Evolutionary conservation across 2,113 vertebrate genomes (phyloP).

Genomic region (Theristicus caerulescens): DNA sequence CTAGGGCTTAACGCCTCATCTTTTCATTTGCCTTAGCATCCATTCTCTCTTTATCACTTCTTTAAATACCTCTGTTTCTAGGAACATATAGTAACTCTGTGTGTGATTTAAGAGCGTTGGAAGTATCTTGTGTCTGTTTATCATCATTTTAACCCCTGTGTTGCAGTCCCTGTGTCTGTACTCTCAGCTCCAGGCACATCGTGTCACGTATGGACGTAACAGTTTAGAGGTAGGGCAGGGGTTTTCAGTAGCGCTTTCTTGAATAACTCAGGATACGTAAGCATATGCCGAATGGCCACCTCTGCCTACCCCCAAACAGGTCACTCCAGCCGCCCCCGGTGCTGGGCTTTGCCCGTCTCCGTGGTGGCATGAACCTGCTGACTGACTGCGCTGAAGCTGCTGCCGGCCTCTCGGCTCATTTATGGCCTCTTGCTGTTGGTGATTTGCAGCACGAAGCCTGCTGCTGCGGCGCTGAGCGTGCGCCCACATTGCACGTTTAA

Average conservation of each 20-base stretch:
- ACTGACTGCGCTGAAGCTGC: neutral
- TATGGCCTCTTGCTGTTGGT: neutral
- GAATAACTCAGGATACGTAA: rapidly evolving
- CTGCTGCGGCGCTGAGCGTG: neutral
- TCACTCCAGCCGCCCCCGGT: neutral
- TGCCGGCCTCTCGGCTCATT: neutral
- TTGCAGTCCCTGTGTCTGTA: neutral
- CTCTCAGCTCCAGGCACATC: neutral
- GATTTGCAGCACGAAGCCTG: neutral
- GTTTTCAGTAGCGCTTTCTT: too few species aligned
- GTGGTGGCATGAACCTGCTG: rapidly evolving
- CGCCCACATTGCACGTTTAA: neutral
- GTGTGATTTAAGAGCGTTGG: neutral
- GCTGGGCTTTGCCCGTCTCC: neutral
- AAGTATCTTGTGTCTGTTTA: neutral
- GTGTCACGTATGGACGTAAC: rapidly evolving
- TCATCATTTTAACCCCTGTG: too few species aligned
- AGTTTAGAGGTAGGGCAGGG: neutral
- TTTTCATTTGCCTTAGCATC: neutral
- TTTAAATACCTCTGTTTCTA: neutral
- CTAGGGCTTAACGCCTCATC: rapidly evolving
- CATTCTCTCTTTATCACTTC: neutral
- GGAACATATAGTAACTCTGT: neutral
- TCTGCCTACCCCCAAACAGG: neutral
- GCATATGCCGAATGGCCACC: rapidly evolving